Percentiles rank a stretch among this genome's conserved stretches.
phyloP scores from a whole-genome alignment of 2,797 vertebrate species.

The Thunnus albacares region DNA sequence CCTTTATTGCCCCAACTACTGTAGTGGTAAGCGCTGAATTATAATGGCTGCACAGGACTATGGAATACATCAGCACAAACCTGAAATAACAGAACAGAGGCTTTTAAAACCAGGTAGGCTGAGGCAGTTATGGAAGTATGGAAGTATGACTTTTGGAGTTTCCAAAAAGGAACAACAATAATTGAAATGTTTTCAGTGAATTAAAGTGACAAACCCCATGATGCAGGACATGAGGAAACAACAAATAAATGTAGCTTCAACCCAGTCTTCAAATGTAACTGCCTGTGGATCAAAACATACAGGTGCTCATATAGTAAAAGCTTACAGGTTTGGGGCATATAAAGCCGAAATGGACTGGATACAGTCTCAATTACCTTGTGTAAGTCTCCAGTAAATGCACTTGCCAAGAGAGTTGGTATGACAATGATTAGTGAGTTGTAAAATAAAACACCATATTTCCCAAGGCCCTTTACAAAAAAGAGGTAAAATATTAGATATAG shows the following conservation, averaged over 20 bases:
- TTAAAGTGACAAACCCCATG: constrained; percentile 89
- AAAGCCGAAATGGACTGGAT: neutral
- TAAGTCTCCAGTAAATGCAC: constrained; percentile 90
- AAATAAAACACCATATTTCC: constrained; percentile 94
- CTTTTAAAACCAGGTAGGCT: neutral
- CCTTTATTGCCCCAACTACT: constrained; percentile 94
- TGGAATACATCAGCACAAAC: constrained; percentile 94
- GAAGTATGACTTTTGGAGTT: neutral
- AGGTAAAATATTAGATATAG: neutral
- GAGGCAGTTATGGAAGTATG: neutral
- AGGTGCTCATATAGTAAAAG: neutral
- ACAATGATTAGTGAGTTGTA: constrained; percentile 94
- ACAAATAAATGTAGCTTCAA: constrained; percentile 85
- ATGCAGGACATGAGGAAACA: constrained; percentile 93
- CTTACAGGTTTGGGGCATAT: neutral
- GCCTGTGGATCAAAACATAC: constrained; percentile 81
- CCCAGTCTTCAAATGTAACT: constrained; percentile 89
- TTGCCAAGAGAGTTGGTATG: constrained; percentile 88
- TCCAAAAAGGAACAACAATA: neutral
- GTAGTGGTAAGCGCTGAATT: constrained; percentile 94
- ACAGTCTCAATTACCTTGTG: constrained; percentile 73
- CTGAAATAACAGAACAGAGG: constrained; percentile 71
- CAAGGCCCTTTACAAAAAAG: constrained; percentile 86
- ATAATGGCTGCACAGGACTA: constrained; percentile 93
- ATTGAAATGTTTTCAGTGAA: neutral